Base-by-base conservation (phyloP, 2,888 invertebrate species). In the Callinectes sapidus region DNA sequence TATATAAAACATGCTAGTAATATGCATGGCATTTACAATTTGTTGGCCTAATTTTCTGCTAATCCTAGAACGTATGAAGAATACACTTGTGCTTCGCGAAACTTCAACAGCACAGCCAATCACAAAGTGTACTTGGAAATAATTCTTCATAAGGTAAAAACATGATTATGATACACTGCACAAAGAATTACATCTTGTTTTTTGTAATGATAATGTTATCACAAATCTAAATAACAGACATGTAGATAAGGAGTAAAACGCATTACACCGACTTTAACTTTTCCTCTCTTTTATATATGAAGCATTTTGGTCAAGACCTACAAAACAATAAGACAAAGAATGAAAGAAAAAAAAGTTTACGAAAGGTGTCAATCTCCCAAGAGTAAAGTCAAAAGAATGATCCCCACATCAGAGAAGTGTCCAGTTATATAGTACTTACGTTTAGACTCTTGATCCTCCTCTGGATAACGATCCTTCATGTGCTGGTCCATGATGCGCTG, bases 401-500 rank as follows among this genome's bases (percentile, higher is more conserved):
- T n/a, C 89, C 39, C 71, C 35, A 66, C 2, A 18, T 16, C 18
- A 90, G 48, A 77, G 10, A 28, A 42, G 23, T 77, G n/a, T 77
- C 28, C 14, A 55, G 16, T 39, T 32, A n/a, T n/a, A n/a, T n/a
- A n/a, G n/a, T n/a, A 35, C 91, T 91, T 71, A 92, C 94, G 89
- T 39, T 88, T 94, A n/a, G 86, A 28, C 16, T 89, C 91, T 88
- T 54, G 89, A 77, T 90, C 91, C 71, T 92, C 91, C n/a, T 87
- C 87, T 81, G 77, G 90, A 32, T 71, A 91, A 23, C 91, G 81
- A 39, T 94, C 92, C 77, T 94, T 95, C 95, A 96, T 95, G 95
- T 96, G 96, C 90, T 96, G 96, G 92, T 96, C 96, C 95, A 96
- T 95, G 92, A 96, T 95, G 95, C 96, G 96, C 90, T 95, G 95